A percentile compares a stretch with the other conserved stretches of the same genome.
Evolutionary conservation across 2,888 invertebrate genomes (phyloP).

Genomic region (Elysia crispata): DNA sequence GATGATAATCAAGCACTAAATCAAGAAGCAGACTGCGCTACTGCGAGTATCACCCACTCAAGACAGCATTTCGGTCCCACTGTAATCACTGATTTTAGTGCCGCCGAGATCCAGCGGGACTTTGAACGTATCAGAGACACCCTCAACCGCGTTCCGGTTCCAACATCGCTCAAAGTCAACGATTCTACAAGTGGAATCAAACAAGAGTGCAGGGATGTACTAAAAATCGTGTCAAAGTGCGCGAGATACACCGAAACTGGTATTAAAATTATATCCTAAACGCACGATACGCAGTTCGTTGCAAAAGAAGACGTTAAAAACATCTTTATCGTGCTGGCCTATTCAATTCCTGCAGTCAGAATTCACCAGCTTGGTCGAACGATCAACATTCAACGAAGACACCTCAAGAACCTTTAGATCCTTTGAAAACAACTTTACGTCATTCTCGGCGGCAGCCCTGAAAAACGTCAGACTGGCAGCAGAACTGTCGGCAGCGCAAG

Average conservation of each 20-base stretch:
- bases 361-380: not conserved
- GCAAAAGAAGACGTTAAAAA: not conserved
- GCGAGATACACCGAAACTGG: constrained; percentile 12
- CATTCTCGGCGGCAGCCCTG: not conserved
- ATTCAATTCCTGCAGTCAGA: not conserved
- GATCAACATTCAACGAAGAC: not conserved
- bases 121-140: not conserved
- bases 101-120: not conserved
- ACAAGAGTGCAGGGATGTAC: not conserved
- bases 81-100: too few species aligned
- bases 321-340: not conserved
- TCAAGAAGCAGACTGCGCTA: too few species aligned
- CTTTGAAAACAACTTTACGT: constrained; percentile 1
- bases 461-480: not conserved
- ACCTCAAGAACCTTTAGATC: not conserved
- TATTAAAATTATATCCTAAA: not conserved
- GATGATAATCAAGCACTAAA: too few species aligned
- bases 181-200: not conserved
- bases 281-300: too few species aligned
- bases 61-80: too few species aligned
- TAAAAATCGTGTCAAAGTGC: not conserved
- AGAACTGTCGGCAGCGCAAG: not conserved
- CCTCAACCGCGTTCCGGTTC: not conserved
- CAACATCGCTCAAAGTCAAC: not conserved
- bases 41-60: too few species aligned